Conservation (phyloP, 2,888 invertebrate species). For the Quadriops clusia region DNA sequence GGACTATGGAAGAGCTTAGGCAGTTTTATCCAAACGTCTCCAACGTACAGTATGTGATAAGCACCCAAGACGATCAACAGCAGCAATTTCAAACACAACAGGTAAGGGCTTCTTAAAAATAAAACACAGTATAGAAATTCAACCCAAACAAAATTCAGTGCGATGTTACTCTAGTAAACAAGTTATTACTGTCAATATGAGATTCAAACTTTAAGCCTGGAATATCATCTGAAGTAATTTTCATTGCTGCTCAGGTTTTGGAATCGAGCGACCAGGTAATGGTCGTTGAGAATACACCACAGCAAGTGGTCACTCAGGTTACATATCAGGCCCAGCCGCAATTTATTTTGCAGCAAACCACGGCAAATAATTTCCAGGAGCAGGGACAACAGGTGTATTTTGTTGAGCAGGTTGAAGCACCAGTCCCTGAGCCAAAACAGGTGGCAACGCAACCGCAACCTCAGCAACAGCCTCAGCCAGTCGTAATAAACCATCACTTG, state of each 20-base stretch:
- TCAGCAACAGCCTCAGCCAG: no score
- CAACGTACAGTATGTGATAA: slow-evolving; percentile 31
- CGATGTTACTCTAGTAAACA: background rate
- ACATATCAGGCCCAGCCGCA: slow-evolving; percentile 25
- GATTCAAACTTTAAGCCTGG: background rate
- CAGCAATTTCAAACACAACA: slow-evolving; percentile 26
- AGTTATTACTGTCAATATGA: slow-evolving; percentile 3
- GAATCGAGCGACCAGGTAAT: slow-evolving; percentile 32
- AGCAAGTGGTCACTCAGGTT: slow-evolving; percentile 32
- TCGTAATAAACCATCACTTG: no score
- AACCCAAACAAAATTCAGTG: background rate
- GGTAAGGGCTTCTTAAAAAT: slow-evolving; percentile 16
- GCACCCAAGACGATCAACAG: slow-evolving; percentile 26
- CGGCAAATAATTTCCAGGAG: no score
- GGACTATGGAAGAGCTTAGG: slow-evolving; percentile 49
- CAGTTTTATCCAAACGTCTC: slow-evolving; percentile 49
- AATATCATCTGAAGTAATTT: slow-evolving; percentile 9
- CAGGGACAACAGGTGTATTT: no score
- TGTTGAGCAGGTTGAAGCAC: no score
- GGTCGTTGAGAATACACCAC: slow-evolving; percentile 36
- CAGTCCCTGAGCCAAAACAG: no score
- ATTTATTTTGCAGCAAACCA: slow-evolving; percentile 22
- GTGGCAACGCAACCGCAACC: no score
- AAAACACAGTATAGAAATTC: slow-evolving; percentile 1
- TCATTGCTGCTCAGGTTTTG: slow-evolving; percentile 20